Conservation (phyloP, 2,797 vertebrate genomes). For the Eulemur albifrons region DNA sequence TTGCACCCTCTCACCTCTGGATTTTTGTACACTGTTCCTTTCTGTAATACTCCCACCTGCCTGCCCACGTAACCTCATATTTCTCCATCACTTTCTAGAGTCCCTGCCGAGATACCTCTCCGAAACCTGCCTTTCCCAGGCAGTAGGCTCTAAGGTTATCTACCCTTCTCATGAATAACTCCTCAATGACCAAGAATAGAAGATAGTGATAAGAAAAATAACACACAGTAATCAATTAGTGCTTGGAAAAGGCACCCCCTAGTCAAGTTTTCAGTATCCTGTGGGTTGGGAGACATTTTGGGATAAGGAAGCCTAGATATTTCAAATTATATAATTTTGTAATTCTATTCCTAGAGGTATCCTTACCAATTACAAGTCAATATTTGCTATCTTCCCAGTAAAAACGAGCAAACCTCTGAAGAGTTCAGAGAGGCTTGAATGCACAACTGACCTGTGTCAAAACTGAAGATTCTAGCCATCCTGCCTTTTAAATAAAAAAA, state of each 20-base stretch:
- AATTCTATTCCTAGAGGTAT: neutral
- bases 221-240: neutral
- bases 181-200: neutral
- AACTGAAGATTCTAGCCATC: neutral
- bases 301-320: neutral
- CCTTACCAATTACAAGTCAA: neutral
- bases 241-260: neutral
- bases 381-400: neutral
- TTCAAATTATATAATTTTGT: constrained; percentile 4
- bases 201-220: neutral
- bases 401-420: neutral
- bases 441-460: constrained; percentile 5
- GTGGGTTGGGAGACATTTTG: neutral
- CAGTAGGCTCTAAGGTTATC: neutral
- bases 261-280: neutral
- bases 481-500: constrained; percentile 4
- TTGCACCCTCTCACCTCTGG: neutral
- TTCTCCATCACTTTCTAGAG: constrained; percentile 19
- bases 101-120: neutral
- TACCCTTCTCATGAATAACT: neutral
- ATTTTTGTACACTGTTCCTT: neutral
- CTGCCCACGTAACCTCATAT: neutral
- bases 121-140: neutral
- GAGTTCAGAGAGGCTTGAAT: neutral
- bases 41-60: neutral